Conservation (phyloP, 1,140 invertebrate species). For the Geopemphigus sp. region DNA sequence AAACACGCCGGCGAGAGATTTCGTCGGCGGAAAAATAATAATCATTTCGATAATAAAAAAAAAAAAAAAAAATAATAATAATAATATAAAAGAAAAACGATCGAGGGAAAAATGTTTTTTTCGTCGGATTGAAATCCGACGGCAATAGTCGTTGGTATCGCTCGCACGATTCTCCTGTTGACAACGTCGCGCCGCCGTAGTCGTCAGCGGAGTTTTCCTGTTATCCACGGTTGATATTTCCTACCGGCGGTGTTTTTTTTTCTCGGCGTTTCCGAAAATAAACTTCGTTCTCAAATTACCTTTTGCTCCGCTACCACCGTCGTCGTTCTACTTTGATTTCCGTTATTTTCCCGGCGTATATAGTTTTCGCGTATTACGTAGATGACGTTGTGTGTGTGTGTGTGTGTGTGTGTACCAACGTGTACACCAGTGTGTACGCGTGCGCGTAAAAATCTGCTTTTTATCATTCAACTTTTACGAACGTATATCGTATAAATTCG, state of each 20-base stretch:
- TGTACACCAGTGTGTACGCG: too few species aligned
- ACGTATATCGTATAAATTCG: not conserved
- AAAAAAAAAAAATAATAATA: constrained; percentile 17
- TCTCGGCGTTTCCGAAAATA: not conserved
- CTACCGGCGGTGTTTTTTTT: not conserved
- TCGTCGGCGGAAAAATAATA: constrained; percentile 19
- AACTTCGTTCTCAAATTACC: constrained; percentile 7
- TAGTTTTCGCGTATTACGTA: not conserved
- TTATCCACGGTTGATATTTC: constrained; percentile 7
- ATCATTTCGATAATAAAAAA: constrained; percentile 9
- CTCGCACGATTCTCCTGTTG: constrained; percentile 1
- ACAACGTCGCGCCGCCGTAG: not conserved
- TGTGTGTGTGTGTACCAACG: too few species aligned
- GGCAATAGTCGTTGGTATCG: constrained; percentile 12
- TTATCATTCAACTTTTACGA: not conserved
- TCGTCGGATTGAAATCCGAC: constrained; percentile 33
- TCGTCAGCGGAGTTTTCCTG: not conserved
- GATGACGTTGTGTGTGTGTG: too few species aligned
- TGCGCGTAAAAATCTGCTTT: not conserved
- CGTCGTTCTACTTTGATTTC: constrained; percentile 10
- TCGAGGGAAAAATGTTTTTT: constrained; percentile 4
- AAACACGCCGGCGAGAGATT: not conserved
- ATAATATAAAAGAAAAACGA: not conserved
- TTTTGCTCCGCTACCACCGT: not conserved
- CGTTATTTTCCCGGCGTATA: not conserved